Conservation (phyloP, 2,888 invertebrate species). For the Callyntrura sp. region DNA sequence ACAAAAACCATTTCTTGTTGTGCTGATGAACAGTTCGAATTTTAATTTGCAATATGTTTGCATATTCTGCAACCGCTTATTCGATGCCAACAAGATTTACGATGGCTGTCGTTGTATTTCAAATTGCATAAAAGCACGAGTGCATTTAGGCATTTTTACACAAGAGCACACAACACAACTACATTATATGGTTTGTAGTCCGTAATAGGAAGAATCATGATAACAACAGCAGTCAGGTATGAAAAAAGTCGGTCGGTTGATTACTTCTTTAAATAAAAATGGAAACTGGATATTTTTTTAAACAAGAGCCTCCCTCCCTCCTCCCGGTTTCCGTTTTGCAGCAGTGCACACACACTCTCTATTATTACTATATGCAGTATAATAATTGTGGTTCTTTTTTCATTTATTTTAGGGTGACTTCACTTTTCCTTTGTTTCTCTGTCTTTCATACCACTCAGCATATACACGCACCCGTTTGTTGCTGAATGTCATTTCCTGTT, state of each 20-base stretch:
- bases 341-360: too few species aligned
- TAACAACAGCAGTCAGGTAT: too few species aligned
- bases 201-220: too few species aligned
- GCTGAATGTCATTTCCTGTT: constrained; percentile 79
- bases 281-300: constrained; percentile 64
- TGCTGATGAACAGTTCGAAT: neutral
- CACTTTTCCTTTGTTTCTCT: constrained; percentile 54
- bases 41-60: constrained; percentile 15
- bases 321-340: constrained; percentile 56
- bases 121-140: too few species aligned
- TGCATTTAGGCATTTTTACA: too few species aligned
- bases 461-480: neutral
- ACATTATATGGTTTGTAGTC: too few species aligned
- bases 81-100: too few species aligned
- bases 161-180: too few species aligned
- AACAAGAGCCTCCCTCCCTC: constrained; percentile 1
- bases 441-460: neutral
- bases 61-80: too few species aligned
- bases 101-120: too few species aligned
- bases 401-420: constrained; percentile 28
- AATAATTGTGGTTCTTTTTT: too few species aligned
- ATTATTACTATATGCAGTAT: too few species aligned
- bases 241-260: constrained; percentile 19
- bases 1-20: neutral
- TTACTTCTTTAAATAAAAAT: neutral